Evolutionary conservation across 2,113 vertebrate species (phyloP), one percentile per base, ranked within the genome.

Genomic region (Dunckerocampus dactyliophorus): DNA sequence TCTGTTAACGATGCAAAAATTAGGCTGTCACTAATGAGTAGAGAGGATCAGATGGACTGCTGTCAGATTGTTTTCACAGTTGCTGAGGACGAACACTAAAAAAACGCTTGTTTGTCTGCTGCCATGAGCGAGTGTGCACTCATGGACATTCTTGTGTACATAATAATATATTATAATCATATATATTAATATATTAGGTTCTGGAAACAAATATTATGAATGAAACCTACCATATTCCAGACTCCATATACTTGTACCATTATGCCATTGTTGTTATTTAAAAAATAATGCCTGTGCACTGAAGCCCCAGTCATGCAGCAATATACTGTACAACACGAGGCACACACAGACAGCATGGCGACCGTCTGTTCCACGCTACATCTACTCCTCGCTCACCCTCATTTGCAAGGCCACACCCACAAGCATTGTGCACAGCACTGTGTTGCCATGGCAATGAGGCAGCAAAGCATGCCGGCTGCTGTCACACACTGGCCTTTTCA

Each of bases 401-500:
- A 59, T n/a, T 50, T 12, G 12, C 31, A 62, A 82, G 12, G 53
- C 71, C 74, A 72, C 69, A 42, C 69, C 72, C 61, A 66, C 71
- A 19, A 0, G 42, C 39, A 65, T 84, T 80, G 74, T 85, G 65
- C 39, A 11, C 62, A 9, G 17, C n/a, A 12, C 59, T 39, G 46
- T 8, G 87, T 88, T 79, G 39, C 80, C 79, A 88, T 87, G 82
- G 88, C 47, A 79, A 88, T 83, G 57, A 62, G 79, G 56, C 31
- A 47, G 63, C 17, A 3, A 73, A 64, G 80, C 76, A 61, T 65
- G 69, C 69, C 71, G 79, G 60, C 80, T 77, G 82, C 76, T 69
- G 67, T 75, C 71, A n/a, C 37, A 71, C 62, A 75, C 68, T 78
- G 59, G 76, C 53, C 75, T 74, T 83, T 71, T 80, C 59, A 75